phyloP scores from a whole-genome alignment of 2,113 vertebrate genomes.

The Leptosomus discolor region DNA sequence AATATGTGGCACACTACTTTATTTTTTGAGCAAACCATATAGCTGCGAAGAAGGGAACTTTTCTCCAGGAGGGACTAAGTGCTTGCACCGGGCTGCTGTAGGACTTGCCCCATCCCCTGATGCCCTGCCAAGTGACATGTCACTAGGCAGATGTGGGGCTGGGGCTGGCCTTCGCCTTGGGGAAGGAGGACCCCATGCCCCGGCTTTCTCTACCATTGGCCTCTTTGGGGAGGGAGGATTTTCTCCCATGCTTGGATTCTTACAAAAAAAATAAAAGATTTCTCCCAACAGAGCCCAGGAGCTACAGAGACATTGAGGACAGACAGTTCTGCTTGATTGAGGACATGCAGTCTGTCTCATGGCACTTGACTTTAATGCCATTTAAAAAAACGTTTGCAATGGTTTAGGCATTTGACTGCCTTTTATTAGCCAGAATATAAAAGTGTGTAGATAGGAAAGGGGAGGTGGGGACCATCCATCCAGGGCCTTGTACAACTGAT shows the following conservation, averaged over 20 bases:
- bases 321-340: background rate
- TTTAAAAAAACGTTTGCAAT: background rate
- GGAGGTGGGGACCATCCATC: fast-evolving
- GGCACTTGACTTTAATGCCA: background rate
- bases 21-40: background rate
- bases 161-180: fast-evolving
- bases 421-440: background rate
- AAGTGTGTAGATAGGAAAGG: background rate
- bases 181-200: background rate
- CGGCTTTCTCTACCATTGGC: background rate
- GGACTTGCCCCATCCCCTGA: background rate
- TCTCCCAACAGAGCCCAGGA: background rate
- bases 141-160: fast-evolving
- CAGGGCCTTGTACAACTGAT: background rate
- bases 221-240: background rate
- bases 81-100: background rate
- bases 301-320: background rate
- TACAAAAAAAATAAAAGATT: background rate
- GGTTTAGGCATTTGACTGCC: background rate
- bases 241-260: background rate
- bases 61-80: background rate
- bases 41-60: background rate
- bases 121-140: background rate
- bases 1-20: background rate
- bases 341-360: background rate